Conservation (phyloP, 2,797 vertebrate species). For the Takifugu rubripes region DNA sequence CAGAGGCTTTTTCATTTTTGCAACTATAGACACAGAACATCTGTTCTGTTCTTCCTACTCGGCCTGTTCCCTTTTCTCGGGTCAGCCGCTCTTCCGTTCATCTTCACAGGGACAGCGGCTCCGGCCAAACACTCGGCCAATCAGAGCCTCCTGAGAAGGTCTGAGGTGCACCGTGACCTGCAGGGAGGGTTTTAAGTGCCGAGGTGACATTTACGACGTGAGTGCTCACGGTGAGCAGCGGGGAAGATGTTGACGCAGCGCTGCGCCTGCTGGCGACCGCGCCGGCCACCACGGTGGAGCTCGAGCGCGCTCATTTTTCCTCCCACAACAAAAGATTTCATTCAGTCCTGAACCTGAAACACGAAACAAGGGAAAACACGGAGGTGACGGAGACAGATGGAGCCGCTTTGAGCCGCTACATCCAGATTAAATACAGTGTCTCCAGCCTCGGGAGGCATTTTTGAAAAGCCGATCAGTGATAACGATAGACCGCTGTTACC, state of each 20-base stretch:
- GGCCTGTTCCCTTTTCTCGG: slow-evolving; percentile 36
- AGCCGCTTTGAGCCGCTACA: slow-evolving; percentile 38
- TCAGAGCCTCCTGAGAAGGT: slow-evolving; percentile 28
- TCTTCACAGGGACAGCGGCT: slow-evolving; percentile 6
- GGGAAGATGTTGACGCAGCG: slow-evolving; percentile 56
- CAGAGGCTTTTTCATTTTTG: slow-evolving; percentile 40
- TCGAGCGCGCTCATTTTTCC: slow-evolving; percentile 47
- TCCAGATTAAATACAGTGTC: slow-evolving; percentile 37
- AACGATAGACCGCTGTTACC: slow-evolving; percentile 15
- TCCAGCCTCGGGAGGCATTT: slow-evolving; percentile 32
- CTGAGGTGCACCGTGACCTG: slow-evolving; percentile 13
- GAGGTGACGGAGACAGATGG: slow-evolving; percentile 33
- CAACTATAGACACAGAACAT: slow-evolving; percentile 61
- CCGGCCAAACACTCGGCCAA: slow-evolving; percentile 32
- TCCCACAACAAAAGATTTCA: slow-evolving; percentile 50
- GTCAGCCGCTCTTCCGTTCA: slow-evolving; percentile 52
- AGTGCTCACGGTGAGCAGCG: slow-evolving; percentile 67
- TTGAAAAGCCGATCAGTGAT: slow-evolving; percentile 25
- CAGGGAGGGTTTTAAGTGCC: slow-evolving; percentile 49
- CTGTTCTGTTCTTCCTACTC: slow-evolving; percentile 50
- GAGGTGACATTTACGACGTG: slow-evolving; percentile 76
- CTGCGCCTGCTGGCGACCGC: slow-evolving; percentile 27
- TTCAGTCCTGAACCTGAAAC: slow-evolving; percentile 35
- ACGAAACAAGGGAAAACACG: slow-evolving; percentile 20
- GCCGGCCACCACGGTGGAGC: slow-evolving; percentile 50